phyloP scores from a whole-genome alignment of 1,140 invertebrate genomes.

The Drosophila guanche region DNA sequence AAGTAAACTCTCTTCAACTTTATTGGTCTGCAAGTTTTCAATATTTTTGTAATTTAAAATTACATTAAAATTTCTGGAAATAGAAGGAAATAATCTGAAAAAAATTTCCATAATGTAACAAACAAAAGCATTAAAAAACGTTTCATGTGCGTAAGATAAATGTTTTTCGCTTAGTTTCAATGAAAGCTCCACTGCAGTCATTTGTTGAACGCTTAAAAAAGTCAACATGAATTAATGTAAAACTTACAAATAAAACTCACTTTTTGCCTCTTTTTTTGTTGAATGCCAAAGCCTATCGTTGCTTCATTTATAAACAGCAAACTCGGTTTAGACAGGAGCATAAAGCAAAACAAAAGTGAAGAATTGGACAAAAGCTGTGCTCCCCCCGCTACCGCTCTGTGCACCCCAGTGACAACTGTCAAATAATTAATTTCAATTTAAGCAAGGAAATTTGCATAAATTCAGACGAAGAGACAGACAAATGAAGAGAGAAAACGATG shows the following conservation, averaged over 20 bases:
- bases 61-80: no score
- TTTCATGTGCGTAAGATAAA: constrained; percentile 17
- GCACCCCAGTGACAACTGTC: constrained; percentile 69
- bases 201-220: constrained; percentile 68
- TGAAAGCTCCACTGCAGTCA: constrained; percentile 19
- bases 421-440: constrained; percentile 82
- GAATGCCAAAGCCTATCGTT: constrained; percentile 25
- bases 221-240: constrained; percentile 61
- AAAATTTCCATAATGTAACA: no score
- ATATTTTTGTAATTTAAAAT: no score
- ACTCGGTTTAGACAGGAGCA: constrained; percentile 17
- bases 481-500: constrained; percentile 8
- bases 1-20: no score
- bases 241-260: constrained; percentile 23
- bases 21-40: no score
- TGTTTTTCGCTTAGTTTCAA: constrained; percentile 14
- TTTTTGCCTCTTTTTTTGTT: not conserved
- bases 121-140: not conserved
- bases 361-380: not conserved
- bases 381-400: not conserved
- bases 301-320: constrained; percentile 66
- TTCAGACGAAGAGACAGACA: constrained; percentile 29
- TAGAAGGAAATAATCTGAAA: no score
- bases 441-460: constrained; percentile 79
- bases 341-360: constrained; percentile 21